Conservation (phyloP, 2,113 vertebrate genomes). For the Cygnus buccinator region DNA sequence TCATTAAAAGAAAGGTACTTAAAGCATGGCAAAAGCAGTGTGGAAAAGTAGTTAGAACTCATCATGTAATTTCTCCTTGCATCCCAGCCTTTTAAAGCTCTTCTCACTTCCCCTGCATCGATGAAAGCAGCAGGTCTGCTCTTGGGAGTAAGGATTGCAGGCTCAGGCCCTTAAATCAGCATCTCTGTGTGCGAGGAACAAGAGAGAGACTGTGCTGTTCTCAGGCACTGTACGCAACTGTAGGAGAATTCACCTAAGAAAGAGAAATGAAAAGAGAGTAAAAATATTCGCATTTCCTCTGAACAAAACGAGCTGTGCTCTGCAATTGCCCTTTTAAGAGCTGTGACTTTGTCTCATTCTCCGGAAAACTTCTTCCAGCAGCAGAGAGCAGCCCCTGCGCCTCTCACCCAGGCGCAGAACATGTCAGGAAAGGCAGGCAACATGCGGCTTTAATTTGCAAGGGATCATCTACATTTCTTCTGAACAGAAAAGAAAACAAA, state of each 20-base stretch:
- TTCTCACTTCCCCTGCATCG: neutral
- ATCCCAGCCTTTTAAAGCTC: slow-evolving; percentile 18
- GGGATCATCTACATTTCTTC: slow-evolving; percentile 74
- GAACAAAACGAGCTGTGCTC: slow-evolving; percentile 64
- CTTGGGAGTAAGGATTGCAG: slow-evolving; percentile 25
- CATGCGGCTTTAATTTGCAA: slow-evolving; percentile 76
- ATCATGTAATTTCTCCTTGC: slow-evolving; percentile 13
- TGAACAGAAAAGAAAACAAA: slow-evolving; percentile 48
- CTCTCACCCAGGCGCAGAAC: slow-evolving; percentile 34
- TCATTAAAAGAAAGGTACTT: neutral
- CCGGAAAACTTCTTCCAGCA: slow-evolving; percentile 53
- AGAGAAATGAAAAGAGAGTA: slow-evolving; percentile 46
- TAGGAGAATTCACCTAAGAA: slow-evolving; percentile 45
- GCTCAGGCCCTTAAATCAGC: slow-evolving; percentile 40
- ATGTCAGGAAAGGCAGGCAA: slow-evolving; percentile 45
- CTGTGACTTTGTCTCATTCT: slow-evolving; percentile 54
- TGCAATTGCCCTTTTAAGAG: slow-evolving; percentile 65
- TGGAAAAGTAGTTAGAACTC: slow-evolving; percentile 16
- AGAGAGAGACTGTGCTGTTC: slow-evolving; percentile 34
- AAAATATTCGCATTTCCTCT: neutral
- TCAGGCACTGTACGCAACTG: slow-evolving; percentile 26
- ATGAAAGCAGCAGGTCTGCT: slow-evolving; percentile 45
- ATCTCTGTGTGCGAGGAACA: slow-evolving; percentile 14
- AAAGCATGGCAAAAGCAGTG: neutral
- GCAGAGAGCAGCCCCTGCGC: slow-evolving; percentile 35